phyloP scores from a whole-genome alignment of 2,888 invertebrate genomes.

The Cerastis rubricosa region DNA sequence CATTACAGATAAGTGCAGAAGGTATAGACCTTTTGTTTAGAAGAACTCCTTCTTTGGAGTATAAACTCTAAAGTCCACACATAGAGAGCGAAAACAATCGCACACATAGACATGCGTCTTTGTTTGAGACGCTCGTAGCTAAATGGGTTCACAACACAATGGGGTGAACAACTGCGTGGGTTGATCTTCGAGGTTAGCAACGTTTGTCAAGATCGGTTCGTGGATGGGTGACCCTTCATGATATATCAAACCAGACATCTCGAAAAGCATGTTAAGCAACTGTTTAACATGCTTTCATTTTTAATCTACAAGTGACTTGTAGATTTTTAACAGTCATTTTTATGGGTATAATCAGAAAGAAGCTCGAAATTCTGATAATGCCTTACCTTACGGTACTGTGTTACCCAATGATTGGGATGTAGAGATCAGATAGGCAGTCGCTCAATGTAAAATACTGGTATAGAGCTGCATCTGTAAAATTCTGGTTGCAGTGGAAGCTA shows the following conservation, averaged over 20 bases:
- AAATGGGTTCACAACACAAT: too few species aligned
- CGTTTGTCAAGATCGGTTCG: neutral
- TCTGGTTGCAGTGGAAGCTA: too few species aligned
- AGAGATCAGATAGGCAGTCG: too few species aligned
- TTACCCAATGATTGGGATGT: too few species aligned
- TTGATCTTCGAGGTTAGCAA: neutral
- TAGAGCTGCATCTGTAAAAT: too few species aligned
- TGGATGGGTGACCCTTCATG: neutral
- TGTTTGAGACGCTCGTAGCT: neutral
- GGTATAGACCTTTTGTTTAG: neutral
- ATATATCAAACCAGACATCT: neutral
- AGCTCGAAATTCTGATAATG: neutral
- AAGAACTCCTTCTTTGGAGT: too few species aligned
- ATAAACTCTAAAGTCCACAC: neutral
- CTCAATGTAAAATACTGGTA: too few species aligned
- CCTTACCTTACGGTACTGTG: too few species aligned
- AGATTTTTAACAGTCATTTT: neutral
- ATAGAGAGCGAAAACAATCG: neutral
- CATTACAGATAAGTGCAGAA: conserved; percentile 4
- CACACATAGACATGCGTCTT: neutral
- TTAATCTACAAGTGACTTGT: too few species aligned
- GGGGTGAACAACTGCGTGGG: neutral
- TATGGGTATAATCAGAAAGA: neutral
- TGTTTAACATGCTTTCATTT: too few species aligned
- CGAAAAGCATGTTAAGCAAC: neutral